These are phyloP conservation scores for Lycophotia porphyrea DNA, from an alignment of 2,888 invertebrate genomes.

Conservation along the genomic window DNA sequence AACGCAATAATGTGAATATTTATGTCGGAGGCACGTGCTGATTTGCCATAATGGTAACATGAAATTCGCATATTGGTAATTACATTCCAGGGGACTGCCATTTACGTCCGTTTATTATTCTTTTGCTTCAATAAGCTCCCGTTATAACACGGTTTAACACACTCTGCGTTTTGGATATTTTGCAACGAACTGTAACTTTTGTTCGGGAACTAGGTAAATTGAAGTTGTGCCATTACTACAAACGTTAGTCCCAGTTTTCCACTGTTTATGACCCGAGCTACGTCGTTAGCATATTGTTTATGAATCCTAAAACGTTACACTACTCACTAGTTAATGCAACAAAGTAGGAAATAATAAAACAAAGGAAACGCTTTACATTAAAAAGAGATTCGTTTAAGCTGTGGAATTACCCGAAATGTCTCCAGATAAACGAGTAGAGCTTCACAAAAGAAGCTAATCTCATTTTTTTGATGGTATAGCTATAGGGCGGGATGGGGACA, in stretches of 20 bases:
- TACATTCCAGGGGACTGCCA: constrained; percentile 72
- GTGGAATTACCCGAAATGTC: constrained; percentile 68
- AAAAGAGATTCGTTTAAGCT: constrained; percentile 67
- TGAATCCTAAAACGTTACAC: constrained; percentile 76
- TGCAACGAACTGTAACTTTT: constrained; percentile 62
- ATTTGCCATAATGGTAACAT: constrained; percentile 84
- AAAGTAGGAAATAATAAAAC: constrained; percentile 70
- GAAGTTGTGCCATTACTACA: constrained; percentile 72
- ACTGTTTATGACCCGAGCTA: constrained; percentile 74
- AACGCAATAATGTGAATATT: constrained; percentile 88
- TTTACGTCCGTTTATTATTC: constrained; percentile 49
- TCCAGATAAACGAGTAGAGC: constrained; percentile 73
- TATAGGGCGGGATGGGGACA: constrained; percentile 78
- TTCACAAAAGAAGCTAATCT: constrained; percentile 84
- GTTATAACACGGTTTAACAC: constrained; percentile 42
- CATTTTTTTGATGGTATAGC: constrained; percentile 78
- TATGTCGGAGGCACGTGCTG: constrained; percentile 88
- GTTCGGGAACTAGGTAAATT: constrained; percentile 73
- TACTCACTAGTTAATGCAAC: constrained; percentile 72
- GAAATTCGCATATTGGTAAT: constrained; percentile 88
- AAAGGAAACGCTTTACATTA: constrained; percentile 59
- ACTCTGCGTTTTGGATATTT: constrained; percentile 54
- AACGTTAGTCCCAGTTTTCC: constrained; percentile 70
- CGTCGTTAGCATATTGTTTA: constrained; percentile 81
- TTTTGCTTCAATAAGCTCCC: constrained; percentile 35